Conservation (phyloP, 2,113 vertebrate species). For the Tapirus terrestris region DNA sequence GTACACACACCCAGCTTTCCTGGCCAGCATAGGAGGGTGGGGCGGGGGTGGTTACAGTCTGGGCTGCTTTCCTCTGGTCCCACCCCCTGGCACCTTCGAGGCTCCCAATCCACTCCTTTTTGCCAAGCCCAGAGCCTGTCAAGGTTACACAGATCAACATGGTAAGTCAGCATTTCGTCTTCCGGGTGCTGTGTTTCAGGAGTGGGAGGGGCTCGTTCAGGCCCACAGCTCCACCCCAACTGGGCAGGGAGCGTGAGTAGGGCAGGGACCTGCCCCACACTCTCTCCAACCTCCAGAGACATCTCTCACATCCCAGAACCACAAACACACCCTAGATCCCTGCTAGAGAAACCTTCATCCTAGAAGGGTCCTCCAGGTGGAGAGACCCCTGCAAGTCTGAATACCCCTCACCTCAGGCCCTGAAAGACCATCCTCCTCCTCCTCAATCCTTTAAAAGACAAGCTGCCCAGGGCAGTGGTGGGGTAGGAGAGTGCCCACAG, state of each 20-base stretch:
- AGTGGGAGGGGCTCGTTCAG: neutral
- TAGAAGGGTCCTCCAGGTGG: neutral
- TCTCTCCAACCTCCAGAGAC: neutral
- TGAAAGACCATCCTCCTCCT: neutral
- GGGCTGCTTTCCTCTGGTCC: neutral
- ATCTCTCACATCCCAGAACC: neutral
- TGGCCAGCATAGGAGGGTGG: neutral
- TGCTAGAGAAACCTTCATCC: neutral
- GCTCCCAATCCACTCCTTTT: neutral
- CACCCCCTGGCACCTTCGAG: neutral
- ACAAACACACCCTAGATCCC: neutral
- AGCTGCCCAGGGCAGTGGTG: neutral
- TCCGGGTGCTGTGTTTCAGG: constrained; percentile 37
- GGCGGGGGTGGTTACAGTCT: neutral
- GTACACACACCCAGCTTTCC: neutral
- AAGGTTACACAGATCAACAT: constrained; percentile 62
- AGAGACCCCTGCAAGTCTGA: neutral
- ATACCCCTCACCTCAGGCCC: neutral
- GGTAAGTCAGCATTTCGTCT: constrained; percentile 69
- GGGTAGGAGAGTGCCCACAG: neutral
- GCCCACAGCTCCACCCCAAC: neutral
- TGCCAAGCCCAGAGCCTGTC: constrained; percentile 44
- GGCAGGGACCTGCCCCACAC: neutral
- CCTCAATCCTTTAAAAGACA: neutral
- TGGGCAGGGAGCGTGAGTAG: fast-evolving